These are phyloP conservation scores for Boleophthalmus pectinirostris DNA, from an alignment of 2,113 vertebrate genomes.

Conservation along the genomic window DNA sequence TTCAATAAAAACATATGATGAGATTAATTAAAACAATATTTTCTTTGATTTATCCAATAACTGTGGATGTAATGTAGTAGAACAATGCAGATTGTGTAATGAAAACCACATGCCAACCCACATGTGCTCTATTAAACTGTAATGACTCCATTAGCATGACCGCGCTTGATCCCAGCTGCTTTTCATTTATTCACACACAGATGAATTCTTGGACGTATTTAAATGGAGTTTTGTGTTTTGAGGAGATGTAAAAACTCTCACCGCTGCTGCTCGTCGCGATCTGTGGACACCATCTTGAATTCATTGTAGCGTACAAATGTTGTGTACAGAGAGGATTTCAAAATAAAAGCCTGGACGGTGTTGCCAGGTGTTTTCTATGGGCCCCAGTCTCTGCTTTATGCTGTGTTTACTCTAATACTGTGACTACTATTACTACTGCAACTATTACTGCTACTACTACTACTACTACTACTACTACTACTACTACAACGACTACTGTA, in stretches of 20 bases:
- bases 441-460: too few species aligned
- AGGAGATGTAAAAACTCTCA: neutral
- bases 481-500: too few species aligned
- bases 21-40: neutral
- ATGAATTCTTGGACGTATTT: neutral
- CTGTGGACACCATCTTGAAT: neutral
- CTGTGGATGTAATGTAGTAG: neutral
- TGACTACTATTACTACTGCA: too few species aligned
- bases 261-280: neutral
- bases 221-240: neutral
- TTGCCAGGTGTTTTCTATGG: too few species aligned
- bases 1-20: too few species aligned
- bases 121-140: neutral
- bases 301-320: neutral
- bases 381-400: too few species aligned
- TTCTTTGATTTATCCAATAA: neutral
- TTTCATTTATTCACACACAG: neutral
- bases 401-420: too few species aligned
- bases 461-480: too few species aligned
- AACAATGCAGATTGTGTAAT: constrained; percentile 1
- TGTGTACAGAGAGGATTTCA: too few species aligned
- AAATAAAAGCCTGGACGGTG: too few species aligned
- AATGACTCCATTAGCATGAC: constrained; percentile 1
- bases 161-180: neutral
- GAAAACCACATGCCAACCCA: neutral